Base-by-base conservation (phyloP, 1,140 invertebrate species). In the Anastrepha ludens region DNA sequence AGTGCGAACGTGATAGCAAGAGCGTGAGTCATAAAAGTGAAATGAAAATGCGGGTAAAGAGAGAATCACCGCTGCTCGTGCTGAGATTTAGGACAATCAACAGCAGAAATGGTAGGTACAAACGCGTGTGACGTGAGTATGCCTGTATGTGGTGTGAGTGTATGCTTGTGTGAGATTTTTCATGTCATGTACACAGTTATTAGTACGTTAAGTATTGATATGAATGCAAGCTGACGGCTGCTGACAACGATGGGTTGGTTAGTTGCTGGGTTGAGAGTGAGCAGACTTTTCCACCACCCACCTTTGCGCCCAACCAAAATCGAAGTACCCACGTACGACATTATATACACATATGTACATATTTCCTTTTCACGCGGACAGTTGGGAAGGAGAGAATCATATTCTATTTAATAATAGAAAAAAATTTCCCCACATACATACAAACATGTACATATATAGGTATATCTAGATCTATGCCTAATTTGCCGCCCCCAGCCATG, bases 31-130 rank as follows among this genome's bases (percentile, higher is more conserved):
- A 93, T 91, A 93, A 91, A 92, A 93, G 92, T 91, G 90, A 92
- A 93, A 91, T 93, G 90, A 94, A 94, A 90, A 96, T 96, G 95
- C 95, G 95, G 93, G 94, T 96, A 90, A 96, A 95, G 93, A 94
- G 95, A 91, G 94, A 95, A 91, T 94, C 95, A 88, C 94, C 95
- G 89, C 95, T 95, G 90, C 94, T 96, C 87, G 94, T 95, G 58
- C 92, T 96, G 29, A 94, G 94, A 89, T 94, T 95, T 87, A 94
- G 94, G 89, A 95, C 95, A 88, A 91, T 95, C 70, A 94, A 94
- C 74, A 92, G 93, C 74, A 92, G 93, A 88, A 94, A 94, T 92
- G 94, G 95, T 95, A 93, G 91, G 94, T 94, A 86, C 59, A 86
- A 17, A 85, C 2, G 17, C 47, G 44, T 67, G 44, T 81, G 50